These are phyloP conservation scores for Sus cebifrons DNA, from an alignment of 2,797 vertebrate species.

Conservation along the genomic window DNA sequence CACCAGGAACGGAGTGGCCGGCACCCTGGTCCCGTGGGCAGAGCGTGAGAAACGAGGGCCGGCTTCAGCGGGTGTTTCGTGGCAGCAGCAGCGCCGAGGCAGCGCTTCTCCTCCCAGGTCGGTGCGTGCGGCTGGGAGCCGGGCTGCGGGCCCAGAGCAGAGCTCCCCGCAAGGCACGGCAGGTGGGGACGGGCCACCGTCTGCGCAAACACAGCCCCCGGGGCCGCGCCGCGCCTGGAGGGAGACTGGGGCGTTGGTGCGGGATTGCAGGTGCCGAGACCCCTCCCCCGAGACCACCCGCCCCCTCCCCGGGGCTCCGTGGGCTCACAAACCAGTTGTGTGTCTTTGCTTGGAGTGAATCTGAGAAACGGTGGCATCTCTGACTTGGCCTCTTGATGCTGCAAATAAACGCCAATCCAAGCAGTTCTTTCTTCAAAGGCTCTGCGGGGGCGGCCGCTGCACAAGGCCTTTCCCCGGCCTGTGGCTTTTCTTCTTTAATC, in stretches of 20 bases:
- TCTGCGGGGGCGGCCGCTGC: rapidly evolving
- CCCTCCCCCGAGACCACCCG: neutral
- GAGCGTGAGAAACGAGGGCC: no score
- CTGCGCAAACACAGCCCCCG: rapidly evolving
- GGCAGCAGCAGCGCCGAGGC: neutral
- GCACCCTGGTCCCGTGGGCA: no score
- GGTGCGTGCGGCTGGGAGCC: rapidly evolving
- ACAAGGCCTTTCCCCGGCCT: neutral
- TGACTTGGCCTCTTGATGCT: neutral
- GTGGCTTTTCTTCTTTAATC: neutral
- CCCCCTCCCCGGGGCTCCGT: neutral
- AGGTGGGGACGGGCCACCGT: no score
- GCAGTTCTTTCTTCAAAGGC: neutral
- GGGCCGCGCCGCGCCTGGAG: neutral
- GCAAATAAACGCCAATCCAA: neutral
- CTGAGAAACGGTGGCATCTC: neutral
- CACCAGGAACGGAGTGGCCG: rapidly evolving
- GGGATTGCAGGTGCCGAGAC: rapidly evolving
- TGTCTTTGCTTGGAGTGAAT: neutral
- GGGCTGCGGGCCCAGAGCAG: neutral
- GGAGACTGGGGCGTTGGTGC: neutral
- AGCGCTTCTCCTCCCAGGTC: neutral
- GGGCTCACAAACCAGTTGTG: neutral
- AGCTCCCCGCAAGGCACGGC: no score
- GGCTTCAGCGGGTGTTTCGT: no score